Evolutionary conservation across 1,140 invertebrate genomes (phyloP), one percentile per base, ranked within the genome.

Genomic region (Drosophila willistoni): DNA sequence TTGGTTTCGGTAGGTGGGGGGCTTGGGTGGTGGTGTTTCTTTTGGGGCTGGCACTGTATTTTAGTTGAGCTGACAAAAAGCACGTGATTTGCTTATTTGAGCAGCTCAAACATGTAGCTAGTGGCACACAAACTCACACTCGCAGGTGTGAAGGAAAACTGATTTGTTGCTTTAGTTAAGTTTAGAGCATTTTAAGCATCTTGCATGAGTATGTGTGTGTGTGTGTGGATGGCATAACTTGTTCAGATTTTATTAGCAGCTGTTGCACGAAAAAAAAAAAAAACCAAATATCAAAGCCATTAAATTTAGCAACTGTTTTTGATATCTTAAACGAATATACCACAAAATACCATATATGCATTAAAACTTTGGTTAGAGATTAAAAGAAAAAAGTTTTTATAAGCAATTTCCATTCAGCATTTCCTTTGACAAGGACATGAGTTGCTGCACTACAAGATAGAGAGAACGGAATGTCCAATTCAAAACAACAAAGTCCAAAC

Each of bases 31-130:
- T 51, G 36, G 36, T 39, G 33, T 25, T 51, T 12, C 2, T 39
- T 39, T 36, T 51, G 25, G 67, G 14, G 44, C 63, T 77, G 60
- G 47, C 51, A 34, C 51, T 57, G 41, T 64, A 42, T 77, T 86
- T 76, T 64, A 78, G 78, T 73, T 71, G 44, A 68, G 78, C 57
- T 71, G 63, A 69, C 77, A 64, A 62, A 77, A 78, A 81, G 82
- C 70, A 82, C 82, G 82, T 87, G 75, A 87, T 87, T 70, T 79
- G 82, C 79, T 82, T 85, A 60, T 82, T 75, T 56, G 57, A 86
- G 66, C 56, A 75, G 66, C 64, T 77, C 47, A 47, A 71, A 44
- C 39, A 71, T 14, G 17, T 36, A 59, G 56, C 19, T 59, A 13
- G 7, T 36, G 10, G 13, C n/a, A 29, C n/a, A 29, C n/a, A 17